These are phyloP conservation scores for Caenorhabditis brenneri DNA, from an alignment of 1,140 invertebrate genomes.

Conservation along the genomic window DNA sequence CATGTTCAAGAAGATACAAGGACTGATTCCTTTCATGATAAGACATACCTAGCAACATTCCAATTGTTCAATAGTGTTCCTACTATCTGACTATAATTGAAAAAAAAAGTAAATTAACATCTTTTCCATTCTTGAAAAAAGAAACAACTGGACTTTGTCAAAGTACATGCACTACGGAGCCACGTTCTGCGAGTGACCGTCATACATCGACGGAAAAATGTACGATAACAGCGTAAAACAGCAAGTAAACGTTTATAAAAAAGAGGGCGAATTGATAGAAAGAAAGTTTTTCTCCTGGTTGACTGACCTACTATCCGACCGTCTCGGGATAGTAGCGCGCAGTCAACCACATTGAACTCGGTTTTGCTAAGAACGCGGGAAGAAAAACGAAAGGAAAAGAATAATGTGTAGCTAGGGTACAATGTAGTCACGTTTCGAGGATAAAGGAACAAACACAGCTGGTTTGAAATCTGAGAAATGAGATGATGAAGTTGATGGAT, in stretches of 20 bases:
- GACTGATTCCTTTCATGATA: too few relatives aligned
- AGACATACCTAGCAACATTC: too few relatives aligned
- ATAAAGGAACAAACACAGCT: neutral
- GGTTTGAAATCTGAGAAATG: neutral
- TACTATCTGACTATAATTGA: too few relatives aligned
- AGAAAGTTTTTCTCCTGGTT: neutral
- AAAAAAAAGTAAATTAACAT: too few relatives aligned
- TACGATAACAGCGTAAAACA: constrained; percentile 6
- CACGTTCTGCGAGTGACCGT: neutral
- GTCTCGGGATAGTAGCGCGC: constrained; percentile 10
- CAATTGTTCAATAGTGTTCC: too few relatives aligned
- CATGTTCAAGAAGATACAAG: too few relatives aligned
- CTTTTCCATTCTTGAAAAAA: neutral
- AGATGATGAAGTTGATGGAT: neutral
- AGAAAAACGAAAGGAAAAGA: neutral
- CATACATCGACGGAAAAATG: neutral
- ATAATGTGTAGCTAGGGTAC: neutral
- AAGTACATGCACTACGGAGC: neutral
- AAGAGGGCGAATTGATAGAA: neutral
- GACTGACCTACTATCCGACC: constrained; percentile 27
- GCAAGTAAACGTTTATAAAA: neutral
- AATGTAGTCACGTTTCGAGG: neutral
- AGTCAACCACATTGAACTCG: neutral
- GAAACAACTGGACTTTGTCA: neutral
- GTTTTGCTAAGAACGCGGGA: neutral